Conservation (phyloP, 92 coral and sea anemone genomes). For the Paramuricea clavata region DNA sequence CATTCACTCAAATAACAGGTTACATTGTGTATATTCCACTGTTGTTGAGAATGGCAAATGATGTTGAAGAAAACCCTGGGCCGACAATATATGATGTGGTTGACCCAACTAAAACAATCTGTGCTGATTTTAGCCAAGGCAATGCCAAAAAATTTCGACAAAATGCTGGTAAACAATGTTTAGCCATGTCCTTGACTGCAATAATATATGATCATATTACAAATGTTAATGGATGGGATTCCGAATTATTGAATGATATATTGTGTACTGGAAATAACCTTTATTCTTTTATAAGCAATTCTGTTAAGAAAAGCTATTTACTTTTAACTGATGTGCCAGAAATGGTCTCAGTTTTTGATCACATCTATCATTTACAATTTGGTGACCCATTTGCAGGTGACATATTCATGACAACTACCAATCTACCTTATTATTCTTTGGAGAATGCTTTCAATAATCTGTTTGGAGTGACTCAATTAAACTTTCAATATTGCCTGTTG, state of each 20-base stretch:
- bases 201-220: constrained; percentile 17
- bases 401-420: constrained; percentile 21
- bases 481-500: neutral
- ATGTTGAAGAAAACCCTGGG: too few species aligned
- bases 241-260: constrained; percentile 15
- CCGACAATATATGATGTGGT: too few species aligned
- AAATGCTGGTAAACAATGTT: constrained; percentile 43
- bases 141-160: constrained; percentile 34
- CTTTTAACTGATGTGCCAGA: constrained; percentile 49
- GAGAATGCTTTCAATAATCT: constrained; percentile 44
- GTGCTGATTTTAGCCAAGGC: constrained; percentile 41
- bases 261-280: constrained; percentile 25
- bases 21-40: constrained; percentile 33
- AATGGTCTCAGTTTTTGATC: constrained; percentile 5
- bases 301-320: constrained; percentile 12
- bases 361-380: neutral
- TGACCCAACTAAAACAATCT: constrained; percentile 22
- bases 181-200: constrained; percentile 46
- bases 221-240: constrained; percentile 22
- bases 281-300: constrained; percentile 11
- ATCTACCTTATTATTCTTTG: constrained; percentile 23
- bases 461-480: neutral
- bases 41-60: neutral
- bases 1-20: constrained; percentile 27
- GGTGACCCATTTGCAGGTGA: constrained; percentile 43